A percentile compares a stretch with the other conserved stretches of the same genome.
These are phyloP conservation scores for Clivina fossor DNA, from an alignment of 2,888 invertebrate genomes.

Conservation along the genomic window DNA sequence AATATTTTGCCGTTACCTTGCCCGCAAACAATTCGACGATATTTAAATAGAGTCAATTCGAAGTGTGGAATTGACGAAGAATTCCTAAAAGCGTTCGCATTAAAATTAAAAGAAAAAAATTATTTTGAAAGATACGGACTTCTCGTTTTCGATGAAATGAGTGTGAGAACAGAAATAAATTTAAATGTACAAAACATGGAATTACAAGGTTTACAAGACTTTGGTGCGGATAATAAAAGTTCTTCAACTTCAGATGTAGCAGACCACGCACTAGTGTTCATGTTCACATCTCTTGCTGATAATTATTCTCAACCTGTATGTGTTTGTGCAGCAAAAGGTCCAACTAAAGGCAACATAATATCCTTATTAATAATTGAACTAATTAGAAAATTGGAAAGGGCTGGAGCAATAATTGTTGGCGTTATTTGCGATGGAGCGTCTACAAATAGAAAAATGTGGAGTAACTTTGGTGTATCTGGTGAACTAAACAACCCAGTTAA, in stretches of 20 bases:
- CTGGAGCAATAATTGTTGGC: slow-evolving; percentile 37
- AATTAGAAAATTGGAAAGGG: slow-evolving; percentile 16
- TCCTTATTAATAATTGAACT: slow-evolving; percentile 13
- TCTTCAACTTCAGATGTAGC: slow-evolving; percentile 29
- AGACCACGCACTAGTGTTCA: slow-evolving; percentile 37
- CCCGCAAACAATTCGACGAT: slow-evolving; percentile 20
- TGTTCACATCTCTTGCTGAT: slow-evolving; percentile 37
- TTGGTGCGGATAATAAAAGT: slow-evolving; percentile 29
- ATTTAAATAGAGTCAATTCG: slow-evolving; percentile 21
- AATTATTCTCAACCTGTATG: slow-evolving; percentile 38
- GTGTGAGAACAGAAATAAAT: slow-evolving; percentile 25
- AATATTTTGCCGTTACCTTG: slow-evolving; percentile 23
- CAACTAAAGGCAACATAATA: slow-evolving; percentile 25
- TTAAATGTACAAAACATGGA: slow-evolving; percentile 34
- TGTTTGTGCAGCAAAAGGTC: slow-evolving; percentile 37
- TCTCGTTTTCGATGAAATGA: slow-evolving; percentile 37
- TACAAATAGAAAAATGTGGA: slow-evolving; percentile 40
- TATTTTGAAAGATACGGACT: slow-evolving; percentile 33
- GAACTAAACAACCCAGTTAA: slow-evolving; percentile 5
- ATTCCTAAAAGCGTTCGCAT: slow-evolving; percentile 22
- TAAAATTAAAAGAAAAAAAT: slow-evolving; percentile 22
- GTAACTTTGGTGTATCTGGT: slow-evolving; percentile 35
- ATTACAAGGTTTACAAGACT: slow-evolving; percentile 36
- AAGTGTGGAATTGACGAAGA: slow-evolving; percentile 35
- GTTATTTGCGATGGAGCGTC: slow-evolving; percentile 38